These are phyloP conservation scores for Eupsittula cactorum DNA, from an alignment of 2,113 vertebrate genomes.

Conservation along the genomic window DNA sequence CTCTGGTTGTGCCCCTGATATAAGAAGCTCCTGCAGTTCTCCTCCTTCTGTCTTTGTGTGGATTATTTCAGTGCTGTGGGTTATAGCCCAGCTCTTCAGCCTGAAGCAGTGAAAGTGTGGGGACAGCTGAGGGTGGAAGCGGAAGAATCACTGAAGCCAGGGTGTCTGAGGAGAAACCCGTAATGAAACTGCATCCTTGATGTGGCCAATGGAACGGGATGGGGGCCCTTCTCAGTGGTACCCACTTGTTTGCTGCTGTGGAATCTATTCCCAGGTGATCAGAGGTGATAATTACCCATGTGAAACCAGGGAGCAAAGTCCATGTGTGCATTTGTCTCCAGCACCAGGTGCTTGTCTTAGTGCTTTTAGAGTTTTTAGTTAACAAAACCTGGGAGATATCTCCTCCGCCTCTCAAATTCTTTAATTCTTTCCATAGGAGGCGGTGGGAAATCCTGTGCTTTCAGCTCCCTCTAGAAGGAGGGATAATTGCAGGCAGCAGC, in stretches of 20 bases:
- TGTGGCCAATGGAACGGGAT: background rate
- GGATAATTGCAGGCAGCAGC: constrained; percentile 30
- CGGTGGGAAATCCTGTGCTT: background rate
- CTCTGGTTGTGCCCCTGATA: background rate
- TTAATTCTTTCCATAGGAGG: background rate
- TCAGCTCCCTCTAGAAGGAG: constrained; percentile 18
- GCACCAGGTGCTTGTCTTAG: background rate
- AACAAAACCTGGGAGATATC: background rate
- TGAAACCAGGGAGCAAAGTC: background rate
- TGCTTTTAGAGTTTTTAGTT: constrained; percentile 21
- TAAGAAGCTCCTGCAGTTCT: background rate
- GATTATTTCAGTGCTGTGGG: background rate
- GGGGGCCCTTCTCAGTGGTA: background rate
- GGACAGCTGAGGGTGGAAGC: background rate
- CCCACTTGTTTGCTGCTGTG: background rate
- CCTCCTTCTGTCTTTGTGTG: background rate
- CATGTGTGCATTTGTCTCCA: background rate
- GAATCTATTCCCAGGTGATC: background rate
- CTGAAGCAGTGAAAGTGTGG: background rate
- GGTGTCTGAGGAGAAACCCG: background rate
- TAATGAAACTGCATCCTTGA: background rate
- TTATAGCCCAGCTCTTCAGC: background rate
- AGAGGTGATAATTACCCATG: background rate
- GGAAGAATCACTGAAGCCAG: background rate
- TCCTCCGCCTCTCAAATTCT: background rate